Evolutionary conservation across 2,888 invertebrate genomes (phyloP), one percentile per base, ranked within the genome.

Genomic region (Synergus itoensis): DNA sequence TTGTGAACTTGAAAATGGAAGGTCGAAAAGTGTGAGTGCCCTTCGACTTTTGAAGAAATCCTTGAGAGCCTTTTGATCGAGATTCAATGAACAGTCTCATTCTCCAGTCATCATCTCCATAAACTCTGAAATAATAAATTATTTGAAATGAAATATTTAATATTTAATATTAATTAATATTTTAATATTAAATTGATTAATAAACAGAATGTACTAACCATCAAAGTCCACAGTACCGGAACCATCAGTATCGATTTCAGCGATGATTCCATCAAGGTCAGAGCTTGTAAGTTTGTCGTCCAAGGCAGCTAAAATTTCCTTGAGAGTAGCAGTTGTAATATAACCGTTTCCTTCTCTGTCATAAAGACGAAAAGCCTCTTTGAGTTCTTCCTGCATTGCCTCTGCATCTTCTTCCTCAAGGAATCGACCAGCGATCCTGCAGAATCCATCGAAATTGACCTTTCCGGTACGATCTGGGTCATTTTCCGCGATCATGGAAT

Each of bases 181-280:
- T n/a, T n/a, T n/a, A n/a, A n/a, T n/a, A n/a, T n/a, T n/a, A n/a
- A 28, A 40, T 41, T 62, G 16, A 12, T 48, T 8, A 45, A 18
- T 4, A 21, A 48, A 21, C 4, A 57, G 67, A 60, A 67, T 57
- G 79, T 78, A 87, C 91, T 92, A 93, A 98, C 98, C 99, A 94
- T 99, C 99, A 92, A 99, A 99, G 93, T 99, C 99, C 86, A 99
- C 99, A 85, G 99, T 99, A 91, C 99, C 99, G 84, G 98, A 98
- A 78, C 99, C 99, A 93, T 99, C 99, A 82, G 98, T 98, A 93
- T 99, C 99, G 89, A 99, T 99, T 94, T 99, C 99, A 89, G 97
- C 96, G 92, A 99, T 99, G 94, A 99, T 99, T 86, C 98, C 98
- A 92, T 99, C 99, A 86, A 99, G 94, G 92, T 99, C 98, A 76